Percentiles rank a stretch among this genome's conserved stretches.
These are phyloP conservation scores for Rhynchomys soricoides DNA, from an alignment of 2,113 vertebrate species.

Conservation along the genomic window DNA sequence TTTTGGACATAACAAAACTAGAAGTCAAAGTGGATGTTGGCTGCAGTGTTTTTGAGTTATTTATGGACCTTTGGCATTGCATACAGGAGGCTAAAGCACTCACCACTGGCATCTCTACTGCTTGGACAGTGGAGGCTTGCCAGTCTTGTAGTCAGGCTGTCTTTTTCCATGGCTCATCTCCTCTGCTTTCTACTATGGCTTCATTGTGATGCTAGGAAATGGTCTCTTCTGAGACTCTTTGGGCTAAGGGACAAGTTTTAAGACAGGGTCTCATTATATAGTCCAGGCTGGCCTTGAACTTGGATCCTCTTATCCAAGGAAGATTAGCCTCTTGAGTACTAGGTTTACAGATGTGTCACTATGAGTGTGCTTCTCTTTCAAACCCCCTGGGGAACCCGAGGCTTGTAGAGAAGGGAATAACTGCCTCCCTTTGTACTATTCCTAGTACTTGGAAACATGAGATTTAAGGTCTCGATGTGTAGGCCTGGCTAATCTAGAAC, in stretches of 20 bases:
- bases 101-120: neutral
- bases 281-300: neutral
- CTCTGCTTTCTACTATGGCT: conserved; percentile 36
- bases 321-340: neutral
- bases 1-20: conserved; percentile 50
- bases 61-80: neutral
- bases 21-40: neutral
- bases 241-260: conserved; percentile 54
- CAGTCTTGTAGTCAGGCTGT: neutral
- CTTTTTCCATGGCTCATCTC: neutral
- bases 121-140: neutral
- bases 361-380: neutral
- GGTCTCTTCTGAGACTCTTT: conserved; percentile 66
- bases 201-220: conserved; percentile 48
- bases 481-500: neutral
- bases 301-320: neutral
- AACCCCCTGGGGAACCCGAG: neutral
- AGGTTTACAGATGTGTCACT: neutral
- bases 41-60: neutral
- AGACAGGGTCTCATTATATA: neutral
- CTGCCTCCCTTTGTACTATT: neutral
- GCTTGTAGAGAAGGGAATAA: neutral
- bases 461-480: neutral
- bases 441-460: neutral
- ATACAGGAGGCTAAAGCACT: neutral